Evolutionary conservation across 2,113 vertebrate species (phyloP).

Genomic region (Apus apus): DNA sequence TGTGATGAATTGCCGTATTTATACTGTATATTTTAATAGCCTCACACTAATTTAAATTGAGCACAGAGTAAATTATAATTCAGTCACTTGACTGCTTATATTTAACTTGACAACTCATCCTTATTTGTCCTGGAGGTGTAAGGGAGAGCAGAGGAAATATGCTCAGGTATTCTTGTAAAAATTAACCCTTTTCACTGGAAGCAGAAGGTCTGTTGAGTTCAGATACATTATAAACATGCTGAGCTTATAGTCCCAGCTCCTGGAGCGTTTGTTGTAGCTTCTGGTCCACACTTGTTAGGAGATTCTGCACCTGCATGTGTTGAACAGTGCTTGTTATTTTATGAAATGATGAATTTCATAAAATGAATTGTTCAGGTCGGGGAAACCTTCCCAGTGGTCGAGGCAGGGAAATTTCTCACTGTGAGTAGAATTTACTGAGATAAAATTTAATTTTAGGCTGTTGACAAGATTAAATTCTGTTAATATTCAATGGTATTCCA

Average conservation of each 20-base stretch:
- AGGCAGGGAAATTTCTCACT: background rate
- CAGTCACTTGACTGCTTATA: conserved; percentile 87
- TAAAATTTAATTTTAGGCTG: background rate
- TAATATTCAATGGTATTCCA: conserved; percentile 35
- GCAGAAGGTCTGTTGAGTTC: background rate
- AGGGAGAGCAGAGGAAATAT: conserved; percentile 41
- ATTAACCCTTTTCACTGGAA: conserved; percentile 61
- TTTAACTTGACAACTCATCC: conserved; percentile 83
- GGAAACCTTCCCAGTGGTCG: background rate
- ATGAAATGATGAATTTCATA: background rate
- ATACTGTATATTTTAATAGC: conserved; percentile 94
- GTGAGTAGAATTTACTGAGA: background rate
- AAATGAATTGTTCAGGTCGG: background rate
- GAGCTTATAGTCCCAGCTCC: background rate
- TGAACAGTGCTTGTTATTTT: background rate
- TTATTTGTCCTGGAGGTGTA: conserved; percentile 78
- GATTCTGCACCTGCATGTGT: background rate
- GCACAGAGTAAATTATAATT: conserved; percentile 93
- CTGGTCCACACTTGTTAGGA: background rate
- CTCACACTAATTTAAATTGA: conserved; percentile 94
- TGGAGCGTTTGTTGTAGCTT: rapidly evolving
- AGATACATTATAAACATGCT: background rate
- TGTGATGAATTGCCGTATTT: conserved; percentile 97
- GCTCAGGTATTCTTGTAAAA: conserved; percentile 55
- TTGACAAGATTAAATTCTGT: background rate